These are phyloP conservation scores for Paracyprichromis sp. DNA, from an alignment of 2,113 vertebrate genomes.

Conservation along the genomic window DNA sequence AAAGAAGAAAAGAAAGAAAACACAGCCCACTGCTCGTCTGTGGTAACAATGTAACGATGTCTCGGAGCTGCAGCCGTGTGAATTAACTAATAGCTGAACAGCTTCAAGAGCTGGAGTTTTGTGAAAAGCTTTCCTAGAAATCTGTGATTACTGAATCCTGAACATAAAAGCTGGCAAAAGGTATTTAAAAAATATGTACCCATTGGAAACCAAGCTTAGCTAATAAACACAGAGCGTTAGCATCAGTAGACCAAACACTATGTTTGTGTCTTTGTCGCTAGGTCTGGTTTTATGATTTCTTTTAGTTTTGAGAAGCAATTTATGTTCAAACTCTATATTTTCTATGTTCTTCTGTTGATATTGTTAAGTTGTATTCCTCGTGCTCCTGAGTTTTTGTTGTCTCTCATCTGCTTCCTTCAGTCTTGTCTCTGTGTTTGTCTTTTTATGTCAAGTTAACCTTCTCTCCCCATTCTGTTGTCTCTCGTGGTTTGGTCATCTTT, in stretches of 20 bases:
- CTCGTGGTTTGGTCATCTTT: not conserved
- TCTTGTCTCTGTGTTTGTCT: not conserved
- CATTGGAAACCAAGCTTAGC: not conserved
- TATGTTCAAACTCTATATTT: not conserved
- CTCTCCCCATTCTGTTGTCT: not conserved
- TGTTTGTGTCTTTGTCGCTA: not conserved
- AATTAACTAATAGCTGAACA: not conserved
- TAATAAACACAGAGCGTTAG: not conserved
- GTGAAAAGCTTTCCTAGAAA: not conserved
- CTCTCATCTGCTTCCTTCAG: accelerated
- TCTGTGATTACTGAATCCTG: not conserved
- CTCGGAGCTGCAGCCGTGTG: not conserved
- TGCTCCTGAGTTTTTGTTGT: not conserved
- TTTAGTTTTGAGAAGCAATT: not conserved
- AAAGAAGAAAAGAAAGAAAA: not conserved
- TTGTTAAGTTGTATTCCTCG: accelerated
- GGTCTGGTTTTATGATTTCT: not conserved
- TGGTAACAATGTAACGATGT: not conserved
- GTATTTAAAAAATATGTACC: not conserved
- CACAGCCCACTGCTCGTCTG: not conserved
- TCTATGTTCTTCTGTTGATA: not conserved
- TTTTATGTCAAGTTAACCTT: not conserved
- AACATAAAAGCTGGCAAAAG: not conserved
- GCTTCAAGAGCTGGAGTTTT: not conserved
- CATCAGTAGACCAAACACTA: not conserved